phyloP scores from a whole-genome alignment of 2,113 vertebrate species.

The Tursiops truncatus region DNA sequence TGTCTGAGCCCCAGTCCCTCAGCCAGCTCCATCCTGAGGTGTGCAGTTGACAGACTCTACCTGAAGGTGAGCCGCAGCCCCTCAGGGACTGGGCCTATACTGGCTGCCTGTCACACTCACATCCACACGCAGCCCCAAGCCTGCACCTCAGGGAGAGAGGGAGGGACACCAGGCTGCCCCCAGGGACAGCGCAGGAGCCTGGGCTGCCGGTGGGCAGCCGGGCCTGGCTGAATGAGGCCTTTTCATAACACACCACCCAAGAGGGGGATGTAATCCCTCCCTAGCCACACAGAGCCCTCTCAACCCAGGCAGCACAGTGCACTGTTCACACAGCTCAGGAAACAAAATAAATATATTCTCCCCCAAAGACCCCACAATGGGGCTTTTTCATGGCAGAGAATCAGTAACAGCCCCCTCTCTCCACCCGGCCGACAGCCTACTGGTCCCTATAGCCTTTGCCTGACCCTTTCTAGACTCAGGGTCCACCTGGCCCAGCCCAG shows the following conservation, averaged over 20 bases:
- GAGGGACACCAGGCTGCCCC: background rate
- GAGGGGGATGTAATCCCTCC: slow-evolving; percentile 75
- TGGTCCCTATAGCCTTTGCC: background rate
- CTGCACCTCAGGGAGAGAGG: background rate
- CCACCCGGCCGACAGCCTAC: background rate
- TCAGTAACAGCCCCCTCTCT: background rate
- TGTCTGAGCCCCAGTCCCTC: background rate
- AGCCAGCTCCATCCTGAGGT: background rate
- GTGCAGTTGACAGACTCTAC: background rate
- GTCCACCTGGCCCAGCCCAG: background rate
- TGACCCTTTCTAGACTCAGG: background rate
- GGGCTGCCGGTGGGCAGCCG: background rate
- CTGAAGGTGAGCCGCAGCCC: too few relatives aligned
- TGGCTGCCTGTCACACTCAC: background rate
- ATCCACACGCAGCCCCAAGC: background rate
- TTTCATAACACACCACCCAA: slow-evolving; percentile 77
- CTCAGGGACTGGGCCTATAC: background rate
- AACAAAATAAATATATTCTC: slow-evolving; percentile 82
- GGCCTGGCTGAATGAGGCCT: slow-evolving; percentile 80
- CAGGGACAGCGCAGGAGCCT: background rate
- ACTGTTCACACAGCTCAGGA: slow-evolving; percentile 82
- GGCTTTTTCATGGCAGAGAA: slow-evolving; percentile 73
- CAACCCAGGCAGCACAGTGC: slow-evolving; percentile 77
- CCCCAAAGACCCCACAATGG: slow-evolving; percentile 76
- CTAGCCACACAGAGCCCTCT: slow-evolving; percentile 76